phyloP scores from a whole-genome alignment of 2,113 vertebrate species.

The Neofelis nebulosa region DNA sequence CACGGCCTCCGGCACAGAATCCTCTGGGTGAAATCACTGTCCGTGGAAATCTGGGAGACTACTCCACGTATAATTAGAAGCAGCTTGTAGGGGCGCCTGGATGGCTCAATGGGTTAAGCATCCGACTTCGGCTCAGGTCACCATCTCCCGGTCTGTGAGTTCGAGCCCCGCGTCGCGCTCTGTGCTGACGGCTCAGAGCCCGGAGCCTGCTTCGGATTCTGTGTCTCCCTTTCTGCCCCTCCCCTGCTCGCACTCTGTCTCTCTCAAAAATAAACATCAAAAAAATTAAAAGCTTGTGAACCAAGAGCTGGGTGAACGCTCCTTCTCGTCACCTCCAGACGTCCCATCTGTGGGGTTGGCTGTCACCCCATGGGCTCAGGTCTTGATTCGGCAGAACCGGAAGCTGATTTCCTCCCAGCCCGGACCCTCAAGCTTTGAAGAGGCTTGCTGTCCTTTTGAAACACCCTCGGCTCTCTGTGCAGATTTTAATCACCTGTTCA shows the following conservation, averaged over 20 bases:
- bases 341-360: fast-evolving
- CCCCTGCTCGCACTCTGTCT: too few relatives aligned
- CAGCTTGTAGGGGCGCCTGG: not conserved
- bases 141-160: too few relatives aligned
- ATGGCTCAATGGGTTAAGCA: too few relatives aligned
- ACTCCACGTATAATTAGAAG: not conserved
- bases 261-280: too few relatives aligned
- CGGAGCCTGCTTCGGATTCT: too few relatives aligned
- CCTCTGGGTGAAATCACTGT: not conserved
- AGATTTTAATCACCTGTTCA: not conserved
- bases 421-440: not conserved
- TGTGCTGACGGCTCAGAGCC: too few relatives aligned
- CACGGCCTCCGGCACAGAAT: fast-evolving
- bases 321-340: not conserved
- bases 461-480: not conserved
- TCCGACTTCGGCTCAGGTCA: too few relatives aligned
- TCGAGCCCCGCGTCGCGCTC: too few relatives aligned
- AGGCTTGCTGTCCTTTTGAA: not conserved
- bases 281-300: not conserved
- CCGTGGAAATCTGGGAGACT: not conserved
- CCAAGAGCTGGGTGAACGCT: not conserved
- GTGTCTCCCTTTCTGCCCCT: too few relatives aligned
- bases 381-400: not conserved
- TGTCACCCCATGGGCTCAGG: not conserved
- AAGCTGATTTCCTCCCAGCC: not conserved